A percentile compares a stretch with the other conserved stretches of the same genome.
These are phyloP conservation scores for Archocentrus centrarchus DNA, from an alignment of 2,113 vertebrate species.

Conservation along the genomic window DNA sequence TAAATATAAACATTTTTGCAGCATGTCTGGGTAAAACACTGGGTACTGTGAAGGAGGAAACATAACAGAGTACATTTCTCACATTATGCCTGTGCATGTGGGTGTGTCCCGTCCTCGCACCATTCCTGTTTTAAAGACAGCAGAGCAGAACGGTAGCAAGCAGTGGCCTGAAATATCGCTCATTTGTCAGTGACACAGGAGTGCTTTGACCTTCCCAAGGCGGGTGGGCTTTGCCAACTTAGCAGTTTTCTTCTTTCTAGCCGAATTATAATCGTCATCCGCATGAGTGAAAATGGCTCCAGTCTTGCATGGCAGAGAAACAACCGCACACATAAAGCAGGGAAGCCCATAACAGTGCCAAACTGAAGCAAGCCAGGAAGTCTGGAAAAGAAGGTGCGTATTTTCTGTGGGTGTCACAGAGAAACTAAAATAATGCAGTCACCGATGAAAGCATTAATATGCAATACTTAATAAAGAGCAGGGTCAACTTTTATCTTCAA, in stretches of 20 bases:
- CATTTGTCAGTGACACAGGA: constrained; percentile 68
- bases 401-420: background rate
- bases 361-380: background rate
- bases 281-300: constrained; percentile 51
- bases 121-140: constrained; percentile 45
- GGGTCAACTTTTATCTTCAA: background rate
- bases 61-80: background rate
- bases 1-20: background rate
- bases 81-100: background rate
- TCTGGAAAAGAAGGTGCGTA: background rate
- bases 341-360: background rate
- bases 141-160: constrained; percentile 62
- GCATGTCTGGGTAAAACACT: background rate
- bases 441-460: background rate
- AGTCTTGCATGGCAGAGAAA: background rate
- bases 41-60: background rate
- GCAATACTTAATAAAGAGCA: background rate
- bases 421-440: background rate
- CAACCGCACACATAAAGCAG: background rate
- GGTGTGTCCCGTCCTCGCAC: background rate
- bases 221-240: constrained; percentile 59
- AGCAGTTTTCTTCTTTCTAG: constrained; percentile 60
- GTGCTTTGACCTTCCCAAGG: constrained; percentile 68
- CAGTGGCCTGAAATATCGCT: constrained; percentile 50
- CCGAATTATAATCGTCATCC: constrained; percentile 64